A percentile compares a stretch with the other conserved stretches of the same genome.
These are phyloP conservation scores for Merluccius polli DNA, from an alignment of 2,797 vertebrate genomes.

Conservation along the genomic window DNA sequence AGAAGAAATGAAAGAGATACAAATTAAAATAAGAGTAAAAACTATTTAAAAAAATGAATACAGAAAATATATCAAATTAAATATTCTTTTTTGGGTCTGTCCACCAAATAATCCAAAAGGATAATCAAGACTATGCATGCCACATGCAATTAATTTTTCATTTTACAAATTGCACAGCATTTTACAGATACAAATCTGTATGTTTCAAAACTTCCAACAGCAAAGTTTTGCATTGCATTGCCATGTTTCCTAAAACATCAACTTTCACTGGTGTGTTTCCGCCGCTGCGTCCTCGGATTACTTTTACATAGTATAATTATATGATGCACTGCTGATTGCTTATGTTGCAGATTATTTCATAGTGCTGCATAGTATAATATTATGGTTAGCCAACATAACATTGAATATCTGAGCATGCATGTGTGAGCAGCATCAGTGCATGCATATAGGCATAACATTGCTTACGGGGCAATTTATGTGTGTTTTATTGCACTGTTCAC, in stretches of 20 bases:
- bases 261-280: background rate
- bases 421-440: background rate
- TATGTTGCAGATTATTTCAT: constrained; percentile 6
- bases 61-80: too few species aligned
- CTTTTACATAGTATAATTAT: background rate
- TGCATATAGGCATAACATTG: background rate
- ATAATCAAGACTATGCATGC: background rate
- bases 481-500: background rate
- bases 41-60: too few species aligned
- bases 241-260: background rate
- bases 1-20: too few species aligned
- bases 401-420: background rate
- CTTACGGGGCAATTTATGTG: background rate
- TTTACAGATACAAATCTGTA: background rate
- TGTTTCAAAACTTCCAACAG: background rate
- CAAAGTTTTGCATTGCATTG: background rate
- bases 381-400: background rate
- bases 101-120: too few species aligned
- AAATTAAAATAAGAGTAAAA: too few species aligned
- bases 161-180: background rate
- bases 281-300: background rate
- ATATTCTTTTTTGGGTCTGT: background rate
- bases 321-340: constrained; percentile 10
- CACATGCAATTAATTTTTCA: background rate
- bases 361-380: background rate